phyloP scores from a whole-genome alignment of 1,140 invertebrate species.

The Pseudobourletiella spinata region DNA sequence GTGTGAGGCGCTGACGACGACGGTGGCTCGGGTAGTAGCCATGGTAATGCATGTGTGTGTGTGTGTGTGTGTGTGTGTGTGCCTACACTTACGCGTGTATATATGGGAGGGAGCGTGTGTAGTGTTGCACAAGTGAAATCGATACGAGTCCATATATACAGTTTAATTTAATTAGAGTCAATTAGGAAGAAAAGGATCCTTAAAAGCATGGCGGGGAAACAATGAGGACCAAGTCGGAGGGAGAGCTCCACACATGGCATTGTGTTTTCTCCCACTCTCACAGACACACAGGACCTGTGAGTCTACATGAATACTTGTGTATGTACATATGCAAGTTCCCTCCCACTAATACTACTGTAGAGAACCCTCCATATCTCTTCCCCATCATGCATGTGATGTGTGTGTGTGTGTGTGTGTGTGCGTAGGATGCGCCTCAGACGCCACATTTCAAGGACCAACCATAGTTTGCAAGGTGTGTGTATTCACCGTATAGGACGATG shows the following conservation, averaged over 20 bases:
- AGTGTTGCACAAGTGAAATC: slow-evolving; percentile 10
- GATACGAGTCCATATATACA: slow-evolving; percentile 17
- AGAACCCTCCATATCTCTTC: not conserved
- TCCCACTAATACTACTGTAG: too few relatives aligned
- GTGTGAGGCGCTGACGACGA: not conserved
- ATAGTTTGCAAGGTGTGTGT: too few relatives aligned
- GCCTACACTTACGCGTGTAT: too few relatives aligned
- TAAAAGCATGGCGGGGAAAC: slow-evolving; percentile 13
- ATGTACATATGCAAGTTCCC: too few relatives aligned
- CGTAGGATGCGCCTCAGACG: too few relatives aligned
- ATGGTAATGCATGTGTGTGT: not conserved
- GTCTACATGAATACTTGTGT: too few relatives aligned
- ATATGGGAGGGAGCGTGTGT: too few relatives aligned
- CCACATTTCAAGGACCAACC: too few relatives aligned
- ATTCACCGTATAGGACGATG: too few relatives aligned
- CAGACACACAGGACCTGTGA: not conserved
- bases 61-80: too few relatives aligned
- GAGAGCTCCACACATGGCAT: slow-evolving; percentile 7
- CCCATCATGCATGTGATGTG: not conserved
- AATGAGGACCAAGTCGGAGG: not conserved
- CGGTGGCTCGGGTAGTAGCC: too few relatives aligned
- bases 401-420: too few relatives aligned
- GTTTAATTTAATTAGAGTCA: slow-evolving; percentile 15
- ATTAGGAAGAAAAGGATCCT: slow-evolving; percentile 11
- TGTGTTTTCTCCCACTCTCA: not conserved